Evolutionary conservation across 2,888 invertebrate species (phyloP).

Genomic region (Limnephilus rhombicus): DNA sequence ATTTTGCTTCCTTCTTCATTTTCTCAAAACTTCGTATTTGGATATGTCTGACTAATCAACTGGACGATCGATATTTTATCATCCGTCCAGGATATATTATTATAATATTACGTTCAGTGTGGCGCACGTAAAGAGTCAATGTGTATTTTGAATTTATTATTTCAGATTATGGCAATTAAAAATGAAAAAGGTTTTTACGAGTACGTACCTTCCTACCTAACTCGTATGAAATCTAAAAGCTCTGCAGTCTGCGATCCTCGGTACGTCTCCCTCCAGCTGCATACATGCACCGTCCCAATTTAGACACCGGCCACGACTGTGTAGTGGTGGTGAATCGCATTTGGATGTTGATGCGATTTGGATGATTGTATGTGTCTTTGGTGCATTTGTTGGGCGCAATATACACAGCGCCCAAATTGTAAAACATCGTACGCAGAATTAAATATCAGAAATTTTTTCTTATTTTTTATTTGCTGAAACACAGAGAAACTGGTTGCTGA

Average conservation of each 20-base stretch:
- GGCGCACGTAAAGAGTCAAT: neutral
- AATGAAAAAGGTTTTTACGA: neutral
- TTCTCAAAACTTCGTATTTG: no score
- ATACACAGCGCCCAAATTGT: neutral
- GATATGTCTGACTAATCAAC: no score
- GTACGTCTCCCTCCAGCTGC: neutral
- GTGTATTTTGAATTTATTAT: neutral
- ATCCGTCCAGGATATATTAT: no score
- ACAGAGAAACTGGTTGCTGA: no score
- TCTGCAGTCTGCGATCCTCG: neutral
- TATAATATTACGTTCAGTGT: neutral
- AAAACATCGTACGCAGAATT: neutral
- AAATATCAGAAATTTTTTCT: neutral
- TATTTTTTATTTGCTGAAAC: no score
- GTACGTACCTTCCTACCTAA: neutral
- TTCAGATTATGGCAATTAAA: neutral
- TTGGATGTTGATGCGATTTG: neutral
- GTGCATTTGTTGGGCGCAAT: neutral
- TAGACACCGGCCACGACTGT: constrained; percentile 20
- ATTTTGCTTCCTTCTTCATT: no score
- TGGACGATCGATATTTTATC: no score
- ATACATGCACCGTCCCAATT: constrained; percentile 18
- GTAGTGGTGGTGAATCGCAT: neutral
- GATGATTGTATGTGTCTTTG: neutral
- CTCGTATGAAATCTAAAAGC: neutral